Evolutionary conservation across 2,888 invertebrate species (phyloP).

Genomic region (Dinocampus coccinellae): DNA sequence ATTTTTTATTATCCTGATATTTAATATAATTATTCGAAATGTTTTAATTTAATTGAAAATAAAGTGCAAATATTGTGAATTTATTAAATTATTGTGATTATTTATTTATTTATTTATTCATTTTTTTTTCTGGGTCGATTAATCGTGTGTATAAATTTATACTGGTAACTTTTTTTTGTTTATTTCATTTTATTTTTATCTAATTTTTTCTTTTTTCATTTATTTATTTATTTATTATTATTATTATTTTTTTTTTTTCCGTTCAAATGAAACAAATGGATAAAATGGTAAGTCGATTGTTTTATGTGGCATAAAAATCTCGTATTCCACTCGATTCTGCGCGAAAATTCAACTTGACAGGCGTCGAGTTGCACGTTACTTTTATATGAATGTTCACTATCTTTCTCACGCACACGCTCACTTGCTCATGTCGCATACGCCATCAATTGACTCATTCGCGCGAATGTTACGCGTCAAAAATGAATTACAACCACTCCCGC

Average conservation of each 20-base stretch:
- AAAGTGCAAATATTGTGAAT: no score
- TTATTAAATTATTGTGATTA: no score
- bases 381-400: no score
- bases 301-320: conserved; percentile 8
- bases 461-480: conserved; percentile 26
- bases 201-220: neutral
- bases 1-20: no score
- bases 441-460: conserved; percentile 12
- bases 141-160: neutral
- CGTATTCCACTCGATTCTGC: neutral
- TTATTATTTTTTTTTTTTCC: neutral
- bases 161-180: neutral
- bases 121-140: neutral
- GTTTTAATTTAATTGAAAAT: no score
- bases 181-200: neutral
- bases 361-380: conserved; percentile 11
- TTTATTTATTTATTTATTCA: no score
- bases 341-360: conserved; percentile 7
- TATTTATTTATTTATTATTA: no score
- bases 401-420: no score
- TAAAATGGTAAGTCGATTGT: neutral
- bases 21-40: no score
- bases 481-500: conserved; percentile 29
- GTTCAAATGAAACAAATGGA: neutral
- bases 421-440: neutral